Evolutionary conservation across 2,113 vertebrate genomes (phyloP).

Genomic region (Rhinoderma darwinii): DNA sequence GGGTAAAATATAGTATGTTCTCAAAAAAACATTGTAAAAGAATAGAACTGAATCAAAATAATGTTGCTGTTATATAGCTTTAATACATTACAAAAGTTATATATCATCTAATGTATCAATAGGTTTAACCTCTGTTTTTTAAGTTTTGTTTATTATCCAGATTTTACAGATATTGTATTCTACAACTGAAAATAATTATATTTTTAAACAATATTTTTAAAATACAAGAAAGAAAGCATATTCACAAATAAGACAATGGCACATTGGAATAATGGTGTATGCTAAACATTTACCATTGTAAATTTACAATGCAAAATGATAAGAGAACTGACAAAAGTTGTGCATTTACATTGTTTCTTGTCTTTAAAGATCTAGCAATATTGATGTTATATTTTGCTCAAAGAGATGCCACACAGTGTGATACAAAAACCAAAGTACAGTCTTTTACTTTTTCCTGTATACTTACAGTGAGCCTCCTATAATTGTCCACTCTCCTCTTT

Average conservation of each 20-base stretch:
- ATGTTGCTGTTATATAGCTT: too few relatives aligned
- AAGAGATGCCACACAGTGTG: conserved; percentile 33
- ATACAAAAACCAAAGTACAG: neutral
- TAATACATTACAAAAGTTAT: too few relatives aligned
- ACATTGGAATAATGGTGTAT: neutral
- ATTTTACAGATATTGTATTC: too few relatives aligned
- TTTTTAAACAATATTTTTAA: too few relatives aligned
- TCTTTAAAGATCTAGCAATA: neutral
- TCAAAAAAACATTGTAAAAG: too few relatives aligned
- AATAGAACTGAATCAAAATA: too few relatives aligned
- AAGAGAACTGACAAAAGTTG: neutral
- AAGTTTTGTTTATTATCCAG: too few relatives aligned
- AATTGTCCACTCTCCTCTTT: conserved; percentile 41
- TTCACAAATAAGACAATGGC: neutral
- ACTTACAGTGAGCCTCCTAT: conserved; percentile 9
- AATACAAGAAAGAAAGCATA: neutral
- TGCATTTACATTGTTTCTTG: neutral
- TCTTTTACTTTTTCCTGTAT: conserved; percentile 4
- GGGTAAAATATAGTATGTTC: too few relatives aligned
- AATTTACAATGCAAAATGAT: neutral
- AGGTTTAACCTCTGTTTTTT: too few relatives aligned
- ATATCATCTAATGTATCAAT: too few relatives aligned
- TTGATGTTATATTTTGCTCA: neutral
- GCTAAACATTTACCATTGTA: neutral
- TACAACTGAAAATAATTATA: too few relatives aligned